Base-by-base conservation (phyloP, 2,888 invertebrate genomes). In the Bembecia ichneumoniformis region DNA sequence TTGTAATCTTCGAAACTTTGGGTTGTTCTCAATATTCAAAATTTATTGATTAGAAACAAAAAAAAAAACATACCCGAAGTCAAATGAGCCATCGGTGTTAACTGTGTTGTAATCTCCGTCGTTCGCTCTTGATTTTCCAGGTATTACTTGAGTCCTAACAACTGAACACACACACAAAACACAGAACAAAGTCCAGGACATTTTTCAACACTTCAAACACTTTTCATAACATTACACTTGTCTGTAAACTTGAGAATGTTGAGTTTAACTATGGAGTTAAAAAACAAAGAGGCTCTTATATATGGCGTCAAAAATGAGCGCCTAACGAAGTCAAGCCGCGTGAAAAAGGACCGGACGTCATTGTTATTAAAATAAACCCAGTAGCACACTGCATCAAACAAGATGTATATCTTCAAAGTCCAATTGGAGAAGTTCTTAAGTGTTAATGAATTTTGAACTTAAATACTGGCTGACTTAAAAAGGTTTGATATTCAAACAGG, bases 51-150 rank as follows among this genome's bases (percentile, higher is more conserved):
- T 7, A 28, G 9, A 48, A 9, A n/a, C 48, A 40, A 40, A 36
- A 9, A n/a, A 49, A 40, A 40, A 36, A 35, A 67, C 56, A 65
- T 78, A 90, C 90, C 93, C 93, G 74, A 93, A 94, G 71, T 92
- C 90, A 64, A 90, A 94, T 15, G 93, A 92, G 67, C 93, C 93
- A 79, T 94, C 93, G 28, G 89, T 87, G 58, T 92, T 90, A 40
- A 92, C 86, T 51, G 89, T 88, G 62, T 92, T 92, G 62, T 90
- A 92, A 53, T 90, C 91, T 3, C 88, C 87, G 55, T 87, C 90
- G 53, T 83, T 89, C 3, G 86, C 78, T 58, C 83, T 73, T 20
- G 83, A 72, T 55, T 88, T 84, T 2, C 82, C 79, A 1, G 83
- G 83, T 20, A 87, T 87, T 43, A 86, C 77, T 62, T 87, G 87